phyloP scores from a whole-genome alignment of 1,140 invertebrate genomes.

The Mesaphorura yosii region DNA sequence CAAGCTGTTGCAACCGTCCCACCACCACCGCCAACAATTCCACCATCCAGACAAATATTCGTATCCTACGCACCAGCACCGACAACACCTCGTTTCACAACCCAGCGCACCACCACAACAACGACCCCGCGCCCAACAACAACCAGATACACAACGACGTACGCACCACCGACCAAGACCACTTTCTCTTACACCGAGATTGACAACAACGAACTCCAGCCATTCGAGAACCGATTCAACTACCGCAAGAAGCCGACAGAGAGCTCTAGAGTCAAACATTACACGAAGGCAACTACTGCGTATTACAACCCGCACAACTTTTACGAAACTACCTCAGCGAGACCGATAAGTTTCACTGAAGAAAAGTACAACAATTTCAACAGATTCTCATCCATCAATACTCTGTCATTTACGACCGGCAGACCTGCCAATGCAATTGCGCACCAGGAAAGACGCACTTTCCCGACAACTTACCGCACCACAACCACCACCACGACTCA shows the following conservation, averaged over 20 bases:
- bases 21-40: constrained; percentile 14
- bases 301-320: too few relatives aligned
- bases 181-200: constrained; percentile 3
- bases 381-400: too few relatives aligned
- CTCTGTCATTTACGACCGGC: not conserved
- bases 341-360: too few relatives aligned
- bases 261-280: not conserved
- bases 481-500: not conserved
- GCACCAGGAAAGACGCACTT: not conserved
- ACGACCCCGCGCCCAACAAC: constrained; percentile 1
- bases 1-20: not conserved
- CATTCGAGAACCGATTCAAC: constrained; percentile 1
- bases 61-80: not conserved
- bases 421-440: not conserved
- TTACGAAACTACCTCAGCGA: too few relatives aligned
- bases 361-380: too few relatives aligned
- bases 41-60: constrained; percentile 12
- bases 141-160: constrained; percentile 3
- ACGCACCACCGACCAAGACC: not conserved
- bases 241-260: not conserved
- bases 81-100: not conserved
- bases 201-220: constrained; percentile 4
- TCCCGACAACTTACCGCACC: not conserved
- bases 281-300: too few relatives aligned
- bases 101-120: not conserved